Percentiles rank a stretch among this genome's conserved stretches.
Conservation (phyloP, 2,113 vertebrate species). For the Pagrus major region DNA sequence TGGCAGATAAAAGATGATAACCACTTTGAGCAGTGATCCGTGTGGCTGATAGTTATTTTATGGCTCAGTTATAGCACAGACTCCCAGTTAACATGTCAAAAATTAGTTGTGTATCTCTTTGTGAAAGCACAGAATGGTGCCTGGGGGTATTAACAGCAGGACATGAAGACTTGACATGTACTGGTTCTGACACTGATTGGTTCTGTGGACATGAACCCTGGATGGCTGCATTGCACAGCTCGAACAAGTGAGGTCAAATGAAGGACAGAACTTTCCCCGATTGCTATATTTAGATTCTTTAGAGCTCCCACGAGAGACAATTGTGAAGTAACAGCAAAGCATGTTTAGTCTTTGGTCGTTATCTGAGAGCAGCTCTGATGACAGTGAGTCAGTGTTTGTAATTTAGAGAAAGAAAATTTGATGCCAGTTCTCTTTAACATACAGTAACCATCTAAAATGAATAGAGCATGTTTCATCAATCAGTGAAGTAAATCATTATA, state of each 20-base stretch:
- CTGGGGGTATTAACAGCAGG: neutral
- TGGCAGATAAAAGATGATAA: constrained; percentile 48
- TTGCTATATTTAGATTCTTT: neutral
- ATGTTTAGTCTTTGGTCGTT: neutral
- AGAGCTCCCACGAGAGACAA: neutral
- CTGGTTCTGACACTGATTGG: neutral
- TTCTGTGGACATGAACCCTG: neutral
- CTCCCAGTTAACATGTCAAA: constrained; percentile 23
- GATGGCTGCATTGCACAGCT: constrained; percentile 1
- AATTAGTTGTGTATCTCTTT: constrained; percentile 3
- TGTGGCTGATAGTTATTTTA: constrained; percentile 44
- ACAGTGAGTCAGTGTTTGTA: neutral
- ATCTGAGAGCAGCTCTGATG: neutral
- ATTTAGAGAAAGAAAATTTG: neutral
- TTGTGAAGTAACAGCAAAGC: neutral
- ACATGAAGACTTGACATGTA: neutral
- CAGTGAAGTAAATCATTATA: neutral
- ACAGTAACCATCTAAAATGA: neutral
- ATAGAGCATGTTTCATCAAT: neutral
- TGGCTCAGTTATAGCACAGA: constrained; percentile 34
- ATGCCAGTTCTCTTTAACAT: neutral
- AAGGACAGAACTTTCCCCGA: neutral
- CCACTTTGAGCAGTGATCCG: constrained; percentile 47
- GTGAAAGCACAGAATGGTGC: constrained; percentile 2
- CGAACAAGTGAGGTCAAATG: neutral